Base-by-base conservation (phyloP, 2,888 invertebrate species). In the Synanthedon myopaeformis region DNA sequence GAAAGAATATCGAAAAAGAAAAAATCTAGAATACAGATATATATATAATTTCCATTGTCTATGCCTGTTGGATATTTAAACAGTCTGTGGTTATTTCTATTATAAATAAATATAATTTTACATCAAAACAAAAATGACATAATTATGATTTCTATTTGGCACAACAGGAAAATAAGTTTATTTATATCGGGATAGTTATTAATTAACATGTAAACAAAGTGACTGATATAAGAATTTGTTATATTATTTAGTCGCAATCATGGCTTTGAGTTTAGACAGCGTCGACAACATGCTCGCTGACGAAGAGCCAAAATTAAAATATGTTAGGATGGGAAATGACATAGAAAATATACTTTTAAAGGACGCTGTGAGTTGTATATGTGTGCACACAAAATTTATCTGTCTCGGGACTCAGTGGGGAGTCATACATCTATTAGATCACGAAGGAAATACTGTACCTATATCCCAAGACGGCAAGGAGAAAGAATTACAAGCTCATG, bases 401-500 rank as follows among this genome's bases (percentile, higher is more conserved):
- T 96, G 96, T 66, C 85, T 98, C 58, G 98, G 98, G 28, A 96
- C 97, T 12, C 94, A 95, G 72, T 95, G 94, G 92, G 98, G 98
- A 3, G 90, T 92, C 58, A 93, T 98, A 55, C 94, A 97, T 72
- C 86, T 98, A 55, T 78, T 98, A 54, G 98, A 98, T 76, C 97
- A 97, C 78, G 93, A 95, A 71, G 98, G 98, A 0, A 96, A 98
- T 76, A 89, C 86, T 0, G 90, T 91, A 14, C 86, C 88, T 0
- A 88, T 90, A 58, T 76, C 89, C 3, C 87, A 80, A 59, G 80
- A 81, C 49, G 91, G 91, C 53, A 87, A 90, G 61, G 91, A 90
- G 53, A 92, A 92, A 66, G 93, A 92, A 64, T 82, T 94, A 48
- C 91, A 91, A 64, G 90, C 92, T 35, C 98, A 98, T 69, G 91